Evolutionary conservation across 2,797 vertebrate genomes (phyloP).

Genomic region (Halcyon smyrnensis): DNA sequence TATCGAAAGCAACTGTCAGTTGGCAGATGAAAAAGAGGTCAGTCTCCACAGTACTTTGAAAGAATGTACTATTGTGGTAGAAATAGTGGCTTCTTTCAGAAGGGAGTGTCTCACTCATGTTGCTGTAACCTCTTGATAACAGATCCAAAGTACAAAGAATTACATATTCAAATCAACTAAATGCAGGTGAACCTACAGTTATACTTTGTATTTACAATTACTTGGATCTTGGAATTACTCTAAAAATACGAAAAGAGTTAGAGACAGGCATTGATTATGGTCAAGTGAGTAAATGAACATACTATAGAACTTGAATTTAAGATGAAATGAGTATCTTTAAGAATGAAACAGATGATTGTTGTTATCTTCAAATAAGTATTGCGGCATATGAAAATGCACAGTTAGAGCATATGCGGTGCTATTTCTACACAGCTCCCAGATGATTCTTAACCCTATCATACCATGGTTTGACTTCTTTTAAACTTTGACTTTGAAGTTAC

Average conservation of each 20-base stretch:
- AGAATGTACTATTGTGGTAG: slow-evolving; percentile 1
- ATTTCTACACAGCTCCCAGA: not conserved
- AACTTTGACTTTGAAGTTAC: not conserved
- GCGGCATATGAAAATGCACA: not conserved
- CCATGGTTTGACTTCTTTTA: not conserved
- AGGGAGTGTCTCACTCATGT: slow-evolving; percentile 3
- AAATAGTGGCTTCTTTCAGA: slow-evolving; percentile 30
- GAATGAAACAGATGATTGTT: not conserved
- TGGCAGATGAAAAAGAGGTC: slow-evolving; percentile 23
- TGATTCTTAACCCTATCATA: not conserved
- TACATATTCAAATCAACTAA: not conserved
- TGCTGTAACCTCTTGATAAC: not conserved
- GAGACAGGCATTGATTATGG: not conserved
- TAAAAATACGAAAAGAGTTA: not conserved
- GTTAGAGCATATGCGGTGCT: not conserved
- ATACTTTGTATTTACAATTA: not conserved
- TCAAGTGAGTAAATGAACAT: not conserved
- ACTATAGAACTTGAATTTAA: not conserved
- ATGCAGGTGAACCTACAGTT: not conserved
- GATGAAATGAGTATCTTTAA: not conserved
- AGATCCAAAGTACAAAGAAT: not conserved
- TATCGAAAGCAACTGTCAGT: not conserved
- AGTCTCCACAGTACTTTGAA: not conserved
- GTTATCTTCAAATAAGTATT: not conserved
- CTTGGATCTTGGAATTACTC: not conserved